Base-by-base conservation (phyloP, 2,113 vertebrate species). In the Paralichthys olivaceus region DNA sequence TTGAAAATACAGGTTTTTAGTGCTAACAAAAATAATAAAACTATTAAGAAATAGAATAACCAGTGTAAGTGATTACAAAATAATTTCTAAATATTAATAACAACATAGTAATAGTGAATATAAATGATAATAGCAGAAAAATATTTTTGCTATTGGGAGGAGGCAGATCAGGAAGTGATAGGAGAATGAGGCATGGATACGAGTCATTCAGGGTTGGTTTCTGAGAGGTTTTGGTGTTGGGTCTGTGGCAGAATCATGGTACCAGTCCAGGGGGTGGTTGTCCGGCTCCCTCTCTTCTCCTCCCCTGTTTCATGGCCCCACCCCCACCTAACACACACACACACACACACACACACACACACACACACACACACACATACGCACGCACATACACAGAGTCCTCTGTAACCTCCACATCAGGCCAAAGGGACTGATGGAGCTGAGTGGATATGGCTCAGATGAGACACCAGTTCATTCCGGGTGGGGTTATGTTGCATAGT, bases 401-500 rank as follows among this genome's bases (percentile, higher is more conserved):
- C 70, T 71, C 68, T 9, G 47, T 28, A 28, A 60, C 77, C 89
- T 88, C 76, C 82, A 83, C 59, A 71, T 89, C 89, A 89, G 92
- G 85, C 72, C 77, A 81, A 11, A 62, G 78, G 90, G 91, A 91
- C 90, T 93, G 94, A 93, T 93, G 89, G 91, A 91, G 92, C 93
- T 89, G 93, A 93, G 94, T 65, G 74, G 89, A 87, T 94, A 91
- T 95, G 94, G 94, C 95, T 96, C 95, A 94, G 94, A 95, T 92
- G 93, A 93, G 87, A 87, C 88, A 73, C 64, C 61, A 68, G 72
- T 54, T 76, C 64, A 71, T 53, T 78, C 60, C 64, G 92, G 92
- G 91, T 88, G 87, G 92, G 91, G 94, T 97, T 98, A 99, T 95
- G 97, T 98, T 98, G 97, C 96, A 97, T 98, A 98, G 97, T 98